Percentiles rank a stretch among this genome's conserved stretches.
Evolutionary conservation across 2,888 invertebrate genomes (phyloP).

Genomic region (Agonopterix subpropinquella): DNA sequence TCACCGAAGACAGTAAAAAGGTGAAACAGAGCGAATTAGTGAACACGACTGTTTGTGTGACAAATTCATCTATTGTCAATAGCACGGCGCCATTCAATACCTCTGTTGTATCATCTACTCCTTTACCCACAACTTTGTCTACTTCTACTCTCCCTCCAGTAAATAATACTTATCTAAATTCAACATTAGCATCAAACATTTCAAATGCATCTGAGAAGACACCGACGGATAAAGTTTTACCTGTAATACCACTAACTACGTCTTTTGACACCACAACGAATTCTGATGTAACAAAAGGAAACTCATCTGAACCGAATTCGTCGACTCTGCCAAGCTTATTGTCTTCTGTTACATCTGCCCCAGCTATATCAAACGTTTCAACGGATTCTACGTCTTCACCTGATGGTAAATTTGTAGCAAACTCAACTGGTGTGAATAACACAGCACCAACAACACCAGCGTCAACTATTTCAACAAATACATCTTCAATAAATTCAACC

Average conservation of each 20-base stretch:
- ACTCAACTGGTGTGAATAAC: not conserved
- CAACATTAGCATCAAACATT: not conserved
- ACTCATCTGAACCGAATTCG: not conserved
- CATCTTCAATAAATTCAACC: slow-evolving; percentile 11
- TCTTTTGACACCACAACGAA: not conserved
- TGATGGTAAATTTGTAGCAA: not conserved
- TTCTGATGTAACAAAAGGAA: not conserved
- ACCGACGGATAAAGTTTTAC: not conserved
- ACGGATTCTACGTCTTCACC: not conserved
- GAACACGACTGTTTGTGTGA: slow-evolving; percentile 42
- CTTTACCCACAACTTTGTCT: not conserved
- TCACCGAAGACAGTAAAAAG: slow-evolving; percentile 43
- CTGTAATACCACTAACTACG: not conserved
- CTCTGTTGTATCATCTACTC: not conserved
- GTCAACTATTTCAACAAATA: not conserved
- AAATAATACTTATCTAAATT: slow-evolving; percentile 4
- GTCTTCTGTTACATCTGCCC: too few relatives aligned
- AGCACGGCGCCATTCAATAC: slow-evolving; percentile 12
- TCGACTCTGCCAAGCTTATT: not conserved
- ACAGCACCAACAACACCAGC: not conserved
- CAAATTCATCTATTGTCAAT: slow-evolving; percentile 34
- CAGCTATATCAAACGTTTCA: not conserved
- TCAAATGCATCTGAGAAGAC: not conserved
- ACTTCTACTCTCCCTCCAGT: not conserved
- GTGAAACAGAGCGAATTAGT: slow-evolving; percentile 17